Conservation (phyloP, 2,888 invertebrate genomes). For the Urechis unicinctus region DNA sequence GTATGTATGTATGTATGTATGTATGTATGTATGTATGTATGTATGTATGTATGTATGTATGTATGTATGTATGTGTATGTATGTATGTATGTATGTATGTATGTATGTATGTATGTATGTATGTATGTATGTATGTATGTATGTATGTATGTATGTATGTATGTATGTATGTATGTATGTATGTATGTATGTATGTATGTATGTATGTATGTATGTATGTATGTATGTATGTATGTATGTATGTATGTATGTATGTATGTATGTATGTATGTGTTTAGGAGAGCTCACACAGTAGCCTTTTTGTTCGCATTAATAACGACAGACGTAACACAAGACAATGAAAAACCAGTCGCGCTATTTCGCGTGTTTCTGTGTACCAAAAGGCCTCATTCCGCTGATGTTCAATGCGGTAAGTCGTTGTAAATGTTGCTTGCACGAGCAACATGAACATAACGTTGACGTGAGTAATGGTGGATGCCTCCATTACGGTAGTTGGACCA, state of each 20-base stretch:
- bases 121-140: slow-evolving; percentile 4
- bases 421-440: too few species aligned
- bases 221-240: slow-evolving; percentile 3
- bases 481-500: too few species aligned
- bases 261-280: not conserved
- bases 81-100: slow-evolving; percentile 3
- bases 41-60: slow-evolving; percentile 3
- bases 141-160: slow-evolving; percentile 5
- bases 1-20: too few species aligned
- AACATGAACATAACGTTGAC: too few species aligned
- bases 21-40: not conserved
- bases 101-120: slow-evolving; percentile 1
- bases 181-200: slow-evolving; percentile 4
- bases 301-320: too few species aligned
- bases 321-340: too few species aligned
- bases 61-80: slow-evolving; percentile 3
- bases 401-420: too few species aligned
- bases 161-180: slow-evolving; percentile 4
- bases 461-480: too few species aligned
- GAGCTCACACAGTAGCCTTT: too few species aligned
- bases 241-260: slow-evolving; percentile 5
- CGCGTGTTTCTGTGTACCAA: too few species aligned
- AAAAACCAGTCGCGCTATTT: too few species aligned
- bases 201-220: slow-evolving; percentile 5
- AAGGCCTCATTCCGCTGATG: too few species aligned